Conservation (phyloP, 2,113 vertebrate genomes). For the Myanophis thanlyinensis region DNA sequence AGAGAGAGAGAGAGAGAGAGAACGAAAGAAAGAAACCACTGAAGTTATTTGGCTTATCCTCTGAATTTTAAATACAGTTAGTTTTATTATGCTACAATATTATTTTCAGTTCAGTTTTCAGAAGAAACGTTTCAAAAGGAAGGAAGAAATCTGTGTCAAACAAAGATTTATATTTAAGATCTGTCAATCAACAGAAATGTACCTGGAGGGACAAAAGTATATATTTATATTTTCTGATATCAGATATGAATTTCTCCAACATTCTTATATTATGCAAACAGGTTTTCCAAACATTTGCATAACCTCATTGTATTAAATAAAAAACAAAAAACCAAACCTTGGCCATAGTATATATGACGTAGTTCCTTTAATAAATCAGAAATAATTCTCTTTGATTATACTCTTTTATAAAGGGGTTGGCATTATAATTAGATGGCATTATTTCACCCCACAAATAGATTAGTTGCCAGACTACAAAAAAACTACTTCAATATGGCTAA, state of each 20-base stretch:
- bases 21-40: no score
- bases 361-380: constrained; percentile 54
- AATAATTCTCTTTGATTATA: constrained; percentile 36
- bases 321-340: neutral
- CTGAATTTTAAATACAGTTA: neutral
- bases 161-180: neutral
- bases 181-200: neutral
- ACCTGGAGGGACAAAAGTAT: neutral
- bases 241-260: neutral
- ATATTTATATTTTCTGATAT: neutral
- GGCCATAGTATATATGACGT: constrained; percentile 10
- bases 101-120: neutral
- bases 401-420: constrained; percentile 28
- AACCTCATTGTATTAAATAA: neutral
- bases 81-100: neutral
- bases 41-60: neutral
- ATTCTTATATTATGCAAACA: neutral
- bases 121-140: constrained; percentile 24
- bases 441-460: constrained; percentile 45
- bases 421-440: constrained; percentile 25
- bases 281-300: constrained; percentile 30
- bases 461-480: constrained; percentile 46
- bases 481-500: constrained; percentile 50
- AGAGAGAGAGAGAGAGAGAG: neutral
- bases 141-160: neutral